Base-by-base conservation (phyloP, 2,113 vertebrate genomes). In the Lathamus discolor region DNA sequence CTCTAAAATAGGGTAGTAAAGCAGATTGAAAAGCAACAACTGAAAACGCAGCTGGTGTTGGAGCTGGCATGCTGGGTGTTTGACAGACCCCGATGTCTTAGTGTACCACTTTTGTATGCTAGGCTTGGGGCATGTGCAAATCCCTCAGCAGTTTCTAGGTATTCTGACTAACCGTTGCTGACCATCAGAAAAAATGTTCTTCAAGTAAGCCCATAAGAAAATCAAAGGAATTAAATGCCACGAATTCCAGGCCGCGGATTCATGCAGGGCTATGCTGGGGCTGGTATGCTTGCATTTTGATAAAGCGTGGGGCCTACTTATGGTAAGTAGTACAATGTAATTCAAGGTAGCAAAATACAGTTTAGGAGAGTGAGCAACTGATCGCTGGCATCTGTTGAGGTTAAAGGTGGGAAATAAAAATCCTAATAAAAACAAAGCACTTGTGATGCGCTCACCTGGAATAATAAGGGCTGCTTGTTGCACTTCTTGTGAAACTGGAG, bases 11-110 rank as follows among this genome's bases (percentile, higher is more conserved):
- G 73, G 57, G 64, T 33, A 46, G 57, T 87, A 76, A 89, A 95
- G 77, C 76, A 82, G 92, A 94, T 82, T 92, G 88, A 92, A 96
- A 93, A 93, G 93, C 77, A 93, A 61, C 94, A 93, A 95, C 93
- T 96, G 95, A 93, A 75, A 13, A 31, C 19, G 92, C 95, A 96
- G 90, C 88, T 96, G 91, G 91, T 76, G 73, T 68, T 84, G 0
- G 33, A 61, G 83, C 41, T 0, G 1, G 27, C 4, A 1, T 73
- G 63, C 67, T 83, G 85, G 49, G 12, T 57, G 79, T 63, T 85
- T 86, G 88, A 66, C 52, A 54, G 77, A 61, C 77, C 69, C 80
- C 3, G 1, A 4, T 69, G 88, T 37, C 75, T 83, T 17, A 22
- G 63, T 31, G 87, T 76, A 29, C 72, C 51, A 1, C 31, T 70